A percentile compares a stretch with the other conserved stretches of the same genome.
Conservation (phyloP, 2,888 invertebrate species). For the Noctua pronuba region DNA sequence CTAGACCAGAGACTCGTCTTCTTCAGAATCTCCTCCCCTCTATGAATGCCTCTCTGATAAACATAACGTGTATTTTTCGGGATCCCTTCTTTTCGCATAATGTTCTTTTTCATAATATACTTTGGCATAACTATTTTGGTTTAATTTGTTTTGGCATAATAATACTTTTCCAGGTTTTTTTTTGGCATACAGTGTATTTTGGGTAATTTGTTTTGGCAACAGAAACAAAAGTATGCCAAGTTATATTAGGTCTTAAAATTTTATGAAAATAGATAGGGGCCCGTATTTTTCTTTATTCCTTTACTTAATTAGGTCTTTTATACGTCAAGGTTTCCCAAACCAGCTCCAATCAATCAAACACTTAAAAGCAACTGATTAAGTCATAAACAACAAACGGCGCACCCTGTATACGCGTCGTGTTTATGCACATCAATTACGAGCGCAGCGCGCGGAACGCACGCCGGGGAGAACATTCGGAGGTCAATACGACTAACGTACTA, state of each 20-base stretch:
- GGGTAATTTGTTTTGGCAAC: too few species aligned
- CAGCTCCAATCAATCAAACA: background rate
- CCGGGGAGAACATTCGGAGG: conserved; percentile 82
- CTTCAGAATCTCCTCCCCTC: background rate
- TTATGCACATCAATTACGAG: conserved; percentile 90
- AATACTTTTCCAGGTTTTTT: too few species aligned
- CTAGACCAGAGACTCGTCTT: background rate
- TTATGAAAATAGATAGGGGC: too few species aligned
- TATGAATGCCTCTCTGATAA: background rate
- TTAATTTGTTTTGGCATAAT: too few species aligned
- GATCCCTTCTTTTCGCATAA: too few species aligned
- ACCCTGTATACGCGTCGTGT: conserved; percentile 81
- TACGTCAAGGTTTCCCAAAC: background rate
- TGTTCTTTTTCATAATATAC: too few species aligned
- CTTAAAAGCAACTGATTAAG: conserved; percentile 35
- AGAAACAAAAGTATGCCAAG: too few species aligned
- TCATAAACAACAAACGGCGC: conserved; percentile 56
- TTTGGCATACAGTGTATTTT: too few species aligned
- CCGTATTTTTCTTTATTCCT: background rate
- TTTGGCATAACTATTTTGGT: too few species aligned
- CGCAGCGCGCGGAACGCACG: conserved; percentile 86
- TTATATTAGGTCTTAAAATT: too few species aligned
- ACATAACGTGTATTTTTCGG: too few species aligned
- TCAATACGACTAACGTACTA: conserved; percentile 69
- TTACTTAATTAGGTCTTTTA: background rate